These are phyloP conservation scores for Cochlearius cochlearius DNA, from an alignment of 2,113 vertebrate genomes.

Conservation along the genomic window DNA sequence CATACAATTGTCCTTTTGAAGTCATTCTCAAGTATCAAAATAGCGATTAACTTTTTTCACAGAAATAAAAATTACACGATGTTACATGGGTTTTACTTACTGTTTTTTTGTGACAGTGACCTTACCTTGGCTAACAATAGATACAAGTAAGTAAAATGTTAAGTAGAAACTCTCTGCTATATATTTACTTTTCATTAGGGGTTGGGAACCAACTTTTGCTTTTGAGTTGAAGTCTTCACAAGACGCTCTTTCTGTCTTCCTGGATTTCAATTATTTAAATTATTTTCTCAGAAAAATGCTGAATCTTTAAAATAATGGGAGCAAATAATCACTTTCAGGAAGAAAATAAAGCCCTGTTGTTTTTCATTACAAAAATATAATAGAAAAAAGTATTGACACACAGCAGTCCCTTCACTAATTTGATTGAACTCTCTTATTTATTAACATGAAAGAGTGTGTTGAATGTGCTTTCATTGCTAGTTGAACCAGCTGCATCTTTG, in stretches of 20 bases:
- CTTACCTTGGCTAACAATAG: background rate
- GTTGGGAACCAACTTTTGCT: background rate
- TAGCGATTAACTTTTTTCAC: background rate
- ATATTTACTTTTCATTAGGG: background rate
- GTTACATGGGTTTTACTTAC: background rate
- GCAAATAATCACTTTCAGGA: background rate
- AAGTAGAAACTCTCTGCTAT: background rate
- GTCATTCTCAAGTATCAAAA: background rate
- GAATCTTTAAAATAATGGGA: background rate
- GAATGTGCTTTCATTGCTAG: background rate
- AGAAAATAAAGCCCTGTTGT: background rate
- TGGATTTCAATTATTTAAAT: background rate
- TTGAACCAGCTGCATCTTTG: background rate
- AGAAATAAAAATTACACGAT: background rate
- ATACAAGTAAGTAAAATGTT: background rate
- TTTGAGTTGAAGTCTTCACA: background rate
- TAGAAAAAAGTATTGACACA: background rate
- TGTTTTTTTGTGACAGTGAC: background rate
- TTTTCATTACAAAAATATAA: background rate
- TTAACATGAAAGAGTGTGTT: background rate
- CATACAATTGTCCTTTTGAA: background rate
- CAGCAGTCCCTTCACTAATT: background rate
- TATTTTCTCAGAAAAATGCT: background rate
- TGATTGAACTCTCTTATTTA: background rate
- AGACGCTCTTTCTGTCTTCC: background rate